These are phyloP conservation scores for Lepidocolaptes lacrymiger DNA, from an alignment of 2,797 vertebrate genomes.

Conservation along the genomic window DNA sequence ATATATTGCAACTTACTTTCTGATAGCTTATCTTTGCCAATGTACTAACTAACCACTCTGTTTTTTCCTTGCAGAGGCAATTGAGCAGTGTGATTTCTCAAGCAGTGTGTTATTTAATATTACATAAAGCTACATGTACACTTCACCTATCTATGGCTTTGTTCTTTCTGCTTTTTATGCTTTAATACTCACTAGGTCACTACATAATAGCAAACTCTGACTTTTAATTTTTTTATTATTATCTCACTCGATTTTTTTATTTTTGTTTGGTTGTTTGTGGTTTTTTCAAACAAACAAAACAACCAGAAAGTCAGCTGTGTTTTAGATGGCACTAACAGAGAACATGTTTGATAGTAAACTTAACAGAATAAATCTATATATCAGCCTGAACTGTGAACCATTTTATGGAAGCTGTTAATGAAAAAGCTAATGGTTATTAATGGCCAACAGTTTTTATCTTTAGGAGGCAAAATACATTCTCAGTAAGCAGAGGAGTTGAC, in stretches of 20 bases:
- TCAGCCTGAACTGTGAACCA: background rate
- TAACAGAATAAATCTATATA: background rate
- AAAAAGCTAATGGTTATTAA: background rate
- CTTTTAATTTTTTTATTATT: background rate
- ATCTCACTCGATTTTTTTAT: background rate
- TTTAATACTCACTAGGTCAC: background rate
- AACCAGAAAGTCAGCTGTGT: background rate
- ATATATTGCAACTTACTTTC: background rate
- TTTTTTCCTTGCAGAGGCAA: background rate
- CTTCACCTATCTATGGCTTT: background rate
- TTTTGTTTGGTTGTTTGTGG: too few species aligned
- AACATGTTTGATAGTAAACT: background rate
- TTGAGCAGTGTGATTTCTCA: background rate
- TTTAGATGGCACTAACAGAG: background rate
- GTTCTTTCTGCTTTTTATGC: background rate
- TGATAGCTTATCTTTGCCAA: background rate
- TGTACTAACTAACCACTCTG: background rate
- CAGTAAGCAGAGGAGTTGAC: background rate
- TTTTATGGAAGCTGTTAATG: background rate
- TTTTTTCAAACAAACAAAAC: too few species aligned
- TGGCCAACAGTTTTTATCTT: background rate
- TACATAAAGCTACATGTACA: background rate
- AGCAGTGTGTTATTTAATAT: background rate
- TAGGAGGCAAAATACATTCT: background rate
- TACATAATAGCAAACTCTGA: rapidly evolving